Percentiles rank a stretch among this genome's conserved stretches.
Conservation (phyloP, 2,797 vertebrate genomes). For the Kryptopterus vitreolus region DNA sequence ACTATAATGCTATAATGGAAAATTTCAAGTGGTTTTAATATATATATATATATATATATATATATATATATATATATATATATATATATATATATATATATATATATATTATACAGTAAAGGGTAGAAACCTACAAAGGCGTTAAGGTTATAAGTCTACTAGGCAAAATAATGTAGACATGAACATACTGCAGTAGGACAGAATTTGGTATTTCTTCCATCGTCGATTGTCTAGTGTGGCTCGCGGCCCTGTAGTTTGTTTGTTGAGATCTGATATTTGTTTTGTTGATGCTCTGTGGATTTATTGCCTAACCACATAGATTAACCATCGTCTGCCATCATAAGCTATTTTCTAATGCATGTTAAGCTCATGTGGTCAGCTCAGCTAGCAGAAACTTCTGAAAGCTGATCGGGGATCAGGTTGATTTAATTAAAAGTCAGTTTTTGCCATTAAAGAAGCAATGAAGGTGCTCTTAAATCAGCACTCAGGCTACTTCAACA, state of each 20-base stretch:
- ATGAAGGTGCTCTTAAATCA: constrained; percentile 42
- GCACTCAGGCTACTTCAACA: constrained; percentile 29
- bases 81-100: too few relatives aligned
- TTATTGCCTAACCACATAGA: constrained; percentile 47
- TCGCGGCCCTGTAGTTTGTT: constrained; percentile 26
- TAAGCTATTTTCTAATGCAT: constrained; percentile 46
- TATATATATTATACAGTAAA: not conserved
- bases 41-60: too few relatives aligned
- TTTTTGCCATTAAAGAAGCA: constrained; percentile 29
- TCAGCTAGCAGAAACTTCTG: constrained; percentile 10
- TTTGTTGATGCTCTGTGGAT: constrained; percentile 38
- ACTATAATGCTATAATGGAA: too few relatives aligned
- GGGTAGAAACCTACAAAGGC: not conserved
- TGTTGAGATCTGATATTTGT: constrained; percentile 7
- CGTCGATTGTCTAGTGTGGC: constrained; percentile 27
- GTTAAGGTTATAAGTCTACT: not conserved
- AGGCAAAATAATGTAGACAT: not conserved
- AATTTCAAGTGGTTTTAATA: too few relatives aligned
- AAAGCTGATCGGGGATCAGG: constrained; percentile 33
- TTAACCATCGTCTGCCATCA: constrained; percentile 42
- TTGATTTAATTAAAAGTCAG: constrained; percentile 28
- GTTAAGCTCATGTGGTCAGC: constrained; percentile 25
- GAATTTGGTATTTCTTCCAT: constrained; percentile 13
- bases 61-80: too few relatives aligned
- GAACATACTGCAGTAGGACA: not conserved